A percentile compares a stretch with the other conserved stretches of the same genome.
Conservation (phyloP, 2,113 vertebrate species). For the Pantherophis guttatus region DNA sequence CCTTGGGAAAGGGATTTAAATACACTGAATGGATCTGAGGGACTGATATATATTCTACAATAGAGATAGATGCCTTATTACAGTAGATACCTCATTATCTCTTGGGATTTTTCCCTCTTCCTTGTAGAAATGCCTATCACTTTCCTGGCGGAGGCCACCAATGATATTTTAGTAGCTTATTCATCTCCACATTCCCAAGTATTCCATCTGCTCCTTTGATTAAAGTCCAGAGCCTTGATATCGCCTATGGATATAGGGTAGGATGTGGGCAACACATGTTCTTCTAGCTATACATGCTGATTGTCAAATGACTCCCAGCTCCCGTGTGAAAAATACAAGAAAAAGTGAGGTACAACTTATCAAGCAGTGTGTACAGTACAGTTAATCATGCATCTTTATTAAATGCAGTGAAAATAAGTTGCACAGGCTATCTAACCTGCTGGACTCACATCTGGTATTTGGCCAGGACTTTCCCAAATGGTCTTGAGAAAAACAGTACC, state of each 20-base stretch:
- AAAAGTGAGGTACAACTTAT: not conserved
- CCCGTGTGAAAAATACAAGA: not conserved
- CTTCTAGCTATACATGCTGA: not conserved
- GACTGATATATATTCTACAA: too few species aligned
- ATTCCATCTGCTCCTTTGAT: not conserved
- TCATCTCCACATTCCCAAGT: not conserved
- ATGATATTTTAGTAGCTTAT: not conserved
- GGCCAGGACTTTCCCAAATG: too few species aligned
- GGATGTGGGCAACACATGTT: not conserved
- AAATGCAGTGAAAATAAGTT: conserved; percentile 1
- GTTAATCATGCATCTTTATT: not conserved
- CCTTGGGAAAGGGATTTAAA: not conserved
- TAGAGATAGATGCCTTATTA: not conserved
- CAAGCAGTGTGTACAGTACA: not conserved
- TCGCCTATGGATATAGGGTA: not conserved
- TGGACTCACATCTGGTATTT: not conserved
- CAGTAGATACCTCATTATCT: not conserved
- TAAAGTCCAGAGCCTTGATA: not conserved
- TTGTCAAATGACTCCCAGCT: not conserved
- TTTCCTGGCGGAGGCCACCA: not conserved
- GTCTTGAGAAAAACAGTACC: conserved; percentile 3
- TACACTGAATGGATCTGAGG: not conserved
- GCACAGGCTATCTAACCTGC: conserved; percentile 11
- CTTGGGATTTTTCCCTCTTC: not conserved
- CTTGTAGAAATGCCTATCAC: not conserved